phyloP scores from a whole-genome alignment of 1,140 invertebrate genomes.

The Ladona fulva region DNA sequence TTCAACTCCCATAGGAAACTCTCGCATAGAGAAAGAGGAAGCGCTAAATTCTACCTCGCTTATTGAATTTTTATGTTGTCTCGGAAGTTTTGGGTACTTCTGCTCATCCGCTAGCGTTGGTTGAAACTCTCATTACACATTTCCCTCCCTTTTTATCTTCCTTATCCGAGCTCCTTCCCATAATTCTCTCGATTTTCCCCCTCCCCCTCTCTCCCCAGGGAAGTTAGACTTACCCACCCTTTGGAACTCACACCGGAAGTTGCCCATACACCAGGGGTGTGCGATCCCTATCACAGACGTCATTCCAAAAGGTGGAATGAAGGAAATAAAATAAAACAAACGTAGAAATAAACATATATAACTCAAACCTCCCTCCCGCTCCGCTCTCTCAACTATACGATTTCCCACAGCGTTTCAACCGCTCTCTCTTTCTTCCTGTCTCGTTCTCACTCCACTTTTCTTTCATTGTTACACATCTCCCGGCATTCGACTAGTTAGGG shows the following conservation, averaged over 20 bases:
- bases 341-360: constrained; percentile 3
- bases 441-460: not conserved
- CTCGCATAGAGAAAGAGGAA: not conserved
- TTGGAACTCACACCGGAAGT: not conserved
- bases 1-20: not conserved
- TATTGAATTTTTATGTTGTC: not conserved
- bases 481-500: too few species aligned
- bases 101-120: not conserved
- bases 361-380: not conserved
- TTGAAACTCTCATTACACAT: constrained; percentile 2
- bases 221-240: not conserved
- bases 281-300: not conserved
- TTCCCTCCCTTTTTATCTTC: not conserved
- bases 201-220: not conserved
- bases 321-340: not conserved
- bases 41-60: not conserved
- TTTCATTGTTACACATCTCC: not conserved
- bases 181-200: not conserved
- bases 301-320: not conserved
- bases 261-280: not conserved
- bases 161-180: not conserved
- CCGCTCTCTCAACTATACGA: not conserved
- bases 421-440: not conserved
- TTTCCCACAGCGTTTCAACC: not conserved
- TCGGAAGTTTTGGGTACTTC: not conserved